These are phyloP conservation scores for Leucopternis melanops DNA, from an alignment of 2,113 vertebrate genomes.

Conservation along the genomic window DNA sequence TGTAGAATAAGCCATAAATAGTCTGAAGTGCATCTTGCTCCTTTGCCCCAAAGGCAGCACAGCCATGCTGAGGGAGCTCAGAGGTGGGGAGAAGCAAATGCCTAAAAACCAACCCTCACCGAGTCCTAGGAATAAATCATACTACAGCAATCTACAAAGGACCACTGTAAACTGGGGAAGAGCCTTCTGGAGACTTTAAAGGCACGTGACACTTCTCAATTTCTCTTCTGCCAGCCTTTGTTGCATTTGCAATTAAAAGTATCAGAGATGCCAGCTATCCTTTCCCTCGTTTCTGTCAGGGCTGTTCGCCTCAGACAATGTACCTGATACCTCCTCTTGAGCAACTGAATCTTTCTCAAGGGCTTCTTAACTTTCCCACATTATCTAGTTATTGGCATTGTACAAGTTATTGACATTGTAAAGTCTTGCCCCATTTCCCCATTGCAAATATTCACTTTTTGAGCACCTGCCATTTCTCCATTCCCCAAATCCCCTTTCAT, in stretches of 20 bases:
- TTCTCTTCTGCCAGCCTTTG: not conserved
- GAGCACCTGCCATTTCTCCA: not conserved
- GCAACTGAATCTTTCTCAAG: not conserved
- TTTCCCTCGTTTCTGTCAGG: not conserved
- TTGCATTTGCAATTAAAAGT: conserved; percentile 20
- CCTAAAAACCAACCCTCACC: not conserved
- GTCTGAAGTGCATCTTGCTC: not conserved
- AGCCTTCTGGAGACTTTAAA: not conserved
- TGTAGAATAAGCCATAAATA: not conserved
- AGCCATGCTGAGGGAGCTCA: not conserved
- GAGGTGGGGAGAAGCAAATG: not conserved
- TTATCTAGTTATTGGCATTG: not conserved
- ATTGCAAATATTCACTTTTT: not conserved
- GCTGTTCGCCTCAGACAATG: not conserved
- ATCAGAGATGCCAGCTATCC: not conserved
- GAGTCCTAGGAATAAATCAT: not conserved
- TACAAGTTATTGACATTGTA: not conserved
- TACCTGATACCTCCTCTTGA: not conserved
- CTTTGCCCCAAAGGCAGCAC: not conserved
- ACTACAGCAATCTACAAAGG: not conserved
- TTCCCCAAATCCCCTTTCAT: not conserved
- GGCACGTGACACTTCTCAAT: not conserved
- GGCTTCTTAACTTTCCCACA: not conserved
- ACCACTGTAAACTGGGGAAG: not conserved
- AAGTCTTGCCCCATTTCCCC: not conserved